Percentiles rank a stretch among this genome's conserved stretches.
Evolutionary conservation across 92 coral and sea anemone genomes (phyloP).

Genomic region (Siderastrea radians): DNA sequence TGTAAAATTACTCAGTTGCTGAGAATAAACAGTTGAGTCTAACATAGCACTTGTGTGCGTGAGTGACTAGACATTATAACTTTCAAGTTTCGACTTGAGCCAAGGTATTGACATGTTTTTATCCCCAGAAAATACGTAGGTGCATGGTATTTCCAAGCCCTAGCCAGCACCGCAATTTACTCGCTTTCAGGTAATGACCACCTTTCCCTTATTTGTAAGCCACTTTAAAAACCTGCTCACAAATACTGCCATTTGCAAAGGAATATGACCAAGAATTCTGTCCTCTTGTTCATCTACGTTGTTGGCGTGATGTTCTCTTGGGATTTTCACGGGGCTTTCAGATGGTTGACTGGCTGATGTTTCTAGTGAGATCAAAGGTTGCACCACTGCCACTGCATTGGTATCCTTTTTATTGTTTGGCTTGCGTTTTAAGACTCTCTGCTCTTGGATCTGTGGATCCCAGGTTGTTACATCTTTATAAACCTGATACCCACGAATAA

Average conservation of each 20-base stretch:
- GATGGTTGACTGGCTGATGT: constrained; percentile 15
- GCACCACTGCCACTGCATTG: constrained; percentile 43
- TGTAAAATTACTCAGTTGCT: no score
- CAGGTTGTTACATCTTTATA: constrained; percentile 43
- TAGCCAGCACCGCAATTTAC: constrained; percentile 61
- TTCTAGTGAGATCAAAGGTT: constrained; percentile 30
- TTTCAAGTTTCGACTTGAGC: constrained; percentile 40
- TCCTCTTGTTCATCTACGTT: constrained; percentile 26
- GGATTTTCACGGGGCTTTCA: constrained; percentile 2
- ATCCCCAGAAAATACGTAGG: constrained; percentile 30
- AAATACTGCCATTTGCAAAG: constrained; percentile 36
- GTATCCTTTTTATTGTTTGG: constrained; percentile 47
- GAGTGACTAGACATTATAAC: not conserved
- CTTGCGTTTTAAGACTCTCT: constrained; percentile 40
- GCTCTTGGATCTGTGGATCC: constrained; percentile 52
- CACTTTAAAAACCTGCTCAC: constrained; percentile 50
- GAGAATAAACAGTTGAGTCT: no score
- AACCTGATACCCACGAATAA: constrained; percentile 49
- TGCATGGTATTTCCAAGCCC: constrained; percentile 50
- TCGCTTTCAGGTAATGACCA: constrained; percentile 38
- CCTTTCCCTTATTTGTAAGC: constrained; percentile 49
- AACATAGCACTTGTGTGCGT: no score
- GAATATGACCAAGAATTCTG: constrained; percentile 48
- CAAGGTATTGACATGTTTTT: constrained; percentile 28
- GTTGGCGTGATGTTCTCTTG: constrained; percentile 34